These are phyloP conservation scores for Clupea harengus DNA, from an alignment of 2,113 vertebrate genomes.

Conservation along the genomic window DNA sequence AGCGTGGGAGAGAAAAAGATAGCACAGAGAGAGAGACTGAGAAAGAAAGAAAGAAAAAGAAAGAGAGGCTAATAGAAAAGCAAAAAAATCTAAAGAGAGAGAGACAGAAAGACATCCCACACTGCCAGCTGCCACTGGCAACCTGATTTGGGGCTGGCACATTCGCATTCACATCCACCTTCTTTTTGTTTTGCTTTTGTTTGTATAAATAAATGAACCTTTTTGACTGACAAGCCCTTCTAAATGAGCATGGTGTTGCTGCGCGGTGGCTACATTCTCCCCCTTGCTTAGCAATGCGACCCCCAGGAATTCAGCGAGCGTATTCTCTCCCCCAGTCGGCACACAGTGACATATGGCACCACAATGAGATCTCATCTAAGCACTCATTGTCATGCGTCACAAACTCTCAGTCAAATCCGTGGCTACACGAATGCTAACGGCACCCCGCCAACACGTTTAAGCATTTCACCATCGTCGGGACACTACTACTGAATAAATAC, in stretches of 20 bases:
- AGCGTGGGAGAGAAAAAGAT: not conserved
- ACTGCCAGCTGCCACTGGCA: not conserved
- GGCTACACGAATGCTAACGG: conserved; percentile 9
- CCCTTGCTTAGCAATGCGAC: conserved; percentile 29
- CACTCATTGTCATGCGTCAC: conserved; percentile 49
- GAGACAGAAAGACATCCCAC: not conserved
- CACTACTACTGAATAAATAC: no score
- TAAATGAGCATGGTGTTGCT: conserved; percentile 35
- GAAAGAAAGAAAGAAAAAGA: not conserved
- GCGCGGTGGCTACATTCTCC: conserved; percentile 54
- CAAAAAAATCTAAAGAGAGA: not conserved
- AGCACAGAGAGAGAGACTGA: conserved; percentile 17
- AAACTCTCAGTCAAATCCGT: conserved; percentile 49
- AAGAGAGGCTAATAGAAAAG: not conserved
- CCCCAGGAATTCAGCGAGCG: conserved; percentile 37
- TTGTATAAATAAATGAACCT: conserved; percentile 13
- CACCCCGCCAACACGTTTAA: conserved; percentile 11
- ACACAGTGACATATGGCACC: conserved; percentile 45
- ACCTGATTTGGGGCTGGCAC: not conserved
- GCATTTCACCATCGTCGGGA: not conserved
- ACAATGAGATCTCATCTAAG: conserved; percentile 54
- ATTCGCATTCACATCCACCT: conserved; percentile 47
- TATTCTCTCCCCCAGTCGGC: conserved; percentile 7
- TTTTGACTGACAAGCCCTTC: conserved; percentile 49
- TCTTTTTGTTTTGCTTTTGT: conserved; percentile 41